Evolutionary conservation across 2,888 invertebrate species (phyloP), one percentile per base, ranked within the genome.

Genomic region (Rambutsinella grinnellia): DNA sequence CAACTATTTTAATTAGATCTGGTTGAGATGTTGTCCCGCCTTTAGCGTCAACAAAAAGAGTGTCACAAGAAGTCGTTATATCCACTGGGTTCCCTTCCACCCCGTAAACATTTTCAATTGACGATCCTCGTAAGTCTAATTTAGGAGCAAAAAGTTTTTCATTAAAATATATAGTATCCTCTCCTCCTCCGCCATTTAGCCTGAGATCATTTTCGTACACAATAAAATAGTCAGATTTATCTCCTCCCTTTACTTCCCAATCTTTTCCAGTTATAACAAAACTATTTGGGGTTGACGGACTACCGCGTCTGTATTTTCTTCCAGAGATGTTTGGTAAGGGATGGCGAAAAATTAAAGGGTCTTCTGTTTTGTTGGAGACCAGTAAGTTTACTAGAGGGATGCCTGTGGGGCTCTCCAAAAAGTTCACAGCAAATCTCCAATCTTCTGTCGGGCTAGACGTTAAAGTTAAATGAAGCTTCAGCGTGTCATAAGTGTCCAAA

Each of bases 81-180:
- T 2, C 21, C 0, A 44, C 1, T 24, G 67, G 27, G 5, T n/a
- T 27, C 6, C 49, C 58, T 3, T 46, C 17, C 2, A 5, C 1
- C 6, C 67, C 67, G 15, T 19, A 21, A 2, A 67, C 27, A 13
- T 57, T 57, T 21, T 67, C 67, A 17, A 67, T 46, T 3, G 13
- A 56, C 0, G 8, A 1, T 0, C 19, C 5, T 1, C 8, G 2
- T 19, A n/a, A 1, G 2, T 26, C 36, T n/a, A n/a, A n/a, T n/a
- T n/a, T n/a, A n/a, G n/a, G n/a, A n/a, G n/a, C n/a, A n/a, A n/a
- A n/a, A 19, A 65, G 54, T 0, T 28, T 27, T 2, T 27, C 5
- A 36, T 65, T 19, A 6, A 65, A 17, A 8, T 27, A 17, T 0
- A 65, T 0, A 2, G 53, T 36, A 13, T 65, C 65, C 2, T 53